Conservation (phyloP, 2,888 invertebrate genomes). For the Hermodice carunculata region DNA sequence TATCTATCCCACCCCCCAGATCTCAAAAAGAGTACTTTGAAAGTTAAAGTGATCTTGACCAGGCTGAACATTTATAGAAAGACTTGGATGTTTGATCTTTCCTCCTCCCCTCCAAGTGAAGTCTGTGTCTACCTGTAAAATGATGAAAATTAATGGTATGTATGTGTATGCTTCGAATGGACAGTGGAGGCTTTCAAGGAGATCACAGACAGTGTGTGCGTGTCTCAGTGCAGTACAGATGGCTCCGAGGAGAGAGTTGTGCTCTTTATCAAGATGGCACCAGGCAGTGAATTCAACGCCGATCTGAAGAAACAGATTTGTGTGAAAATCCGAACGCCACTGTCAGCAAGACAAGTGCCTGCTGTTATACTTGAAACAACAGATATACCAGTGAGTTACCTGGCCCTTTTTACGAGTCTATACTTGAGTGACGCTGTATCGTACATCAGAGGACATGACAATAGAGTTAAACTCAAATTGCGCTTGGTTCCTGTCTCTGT, state of each 20-base stretch:
- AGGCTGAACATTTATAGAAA: no score
- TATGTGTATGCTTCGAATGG: not conserved
- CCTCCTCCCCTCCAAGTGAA: no score
- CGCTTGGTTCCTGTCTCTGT: no score
- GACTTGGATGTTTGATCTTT: no score
- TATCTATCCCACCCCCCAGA: no score
- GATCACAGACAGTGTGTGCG: conserved; percentile 73
- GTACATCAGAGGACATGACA: no score
- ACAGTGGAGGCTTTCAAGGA: conserved; percentile 72
- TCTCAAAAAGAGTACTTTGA: no score
- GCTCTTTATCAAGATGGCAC: conserved; percentile 73
- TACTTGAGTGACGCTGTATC: no score
- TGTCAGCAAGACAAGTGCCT: conserved; percentile 74
- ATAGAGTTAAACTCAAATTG: no score
- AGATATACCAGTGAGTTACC: conserved; percentile 73
- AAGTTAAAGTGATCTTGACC: no score
- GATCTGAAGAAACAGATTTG: conserved; percentile 69
- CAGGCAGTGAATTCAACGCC: conserved; percentile 61
- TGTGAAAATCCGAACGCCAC: conserved; percentile 68
- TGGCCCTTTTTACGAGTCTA: no score
- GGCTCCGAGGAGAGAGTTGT: conserved; percentile 73
- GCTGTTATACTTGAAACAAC: conserved; percentile 70
- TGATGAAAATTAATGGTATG: not conserved
- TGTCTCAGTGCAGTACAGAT: conserved; percentile 70
- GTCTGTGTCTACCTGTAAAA: no score